Conservation (phyloP, 2,113 vertebrate genomes). For the Muntiacus reevesi region DNA sequence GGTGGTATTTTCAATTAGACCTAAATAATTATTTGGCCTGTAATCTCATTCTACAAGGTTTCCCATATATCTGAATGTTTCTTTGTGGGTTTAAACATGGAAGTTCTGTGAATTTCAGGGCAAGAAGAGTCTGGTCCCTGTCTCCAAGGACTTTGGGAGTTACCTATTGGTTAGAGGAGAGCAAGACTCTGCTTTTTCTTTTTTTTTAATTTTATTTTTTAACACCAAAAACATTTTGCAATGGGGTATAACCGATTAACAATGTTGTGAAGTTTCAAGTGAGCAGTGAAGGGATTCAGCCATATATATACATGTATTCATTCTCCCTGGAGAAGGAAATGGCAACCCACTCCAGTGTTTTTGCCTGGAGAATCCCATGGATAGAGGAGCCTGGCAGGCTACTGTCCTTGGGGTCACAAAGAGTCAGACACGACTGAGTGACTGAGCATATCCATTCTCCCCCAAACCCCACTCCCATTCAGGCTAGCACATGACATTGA, state of each 20-base stretch:
- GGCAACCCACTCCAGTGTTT: not conserved
- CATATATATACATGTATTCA: not conserved
- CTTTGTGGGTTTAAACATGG: not conserved
- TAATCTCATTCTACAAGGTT: not conserved
- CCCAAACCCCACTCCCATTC: not conserved
- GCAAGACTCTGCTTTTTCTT: not conserved
- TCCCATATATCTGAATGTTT: not conserved
- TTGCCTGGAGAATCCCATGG: not conserved
- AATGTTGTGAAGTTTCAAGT: not conserved
- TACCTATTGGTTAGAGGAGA: not conserved
- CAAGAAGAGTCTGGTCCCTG: not conserved
- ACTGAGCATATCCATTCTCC: not conserved
- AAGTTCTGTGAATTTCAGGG: not conserved
- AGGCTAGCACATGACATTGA: not conserved
- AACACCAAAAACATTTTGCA: not conserved
- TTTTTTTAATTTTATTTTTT: not conserved
- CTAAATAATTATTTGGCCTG: not conserved
- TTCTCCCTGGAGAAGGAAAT: not conserved
- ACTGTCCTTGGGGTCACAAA: not conserved
- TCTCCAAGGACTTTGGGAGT: no score
- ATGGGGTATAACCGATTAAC: not conserved
- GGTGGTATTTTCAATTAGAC: not conserved
- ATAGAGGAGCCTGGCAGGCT: not conserved
- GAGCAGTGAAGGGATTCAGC: not conserved
- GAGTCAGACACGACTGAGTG: not conserved